phyloP scores from a whole-genome alignment of 1,140 invertebrate species.

The Procambarus clarkii region DNA sequence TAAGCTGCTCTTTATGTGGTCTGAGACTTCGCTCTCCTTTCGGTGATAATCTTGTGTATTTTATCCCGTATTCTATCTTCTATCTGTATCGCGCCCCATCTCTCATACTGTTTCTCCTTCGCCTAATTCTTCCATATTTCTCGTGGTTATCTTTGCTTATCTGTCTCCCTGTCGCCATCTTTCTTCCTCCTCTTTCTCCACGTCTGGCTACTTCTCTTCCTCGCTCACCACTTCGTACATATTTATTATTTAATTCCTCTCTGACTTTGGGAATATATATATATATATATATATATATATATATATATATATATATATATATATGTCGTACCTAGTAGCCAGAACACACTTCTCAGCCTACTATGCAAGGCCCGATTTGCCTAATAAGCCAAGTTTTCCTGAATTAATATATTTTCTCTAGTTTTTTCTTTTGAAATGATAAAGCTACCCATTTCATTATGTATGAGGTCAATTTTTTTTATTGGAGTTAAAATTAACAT shows the following conservation, averaged over 20 bases:
- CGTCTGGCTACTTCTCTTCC: neutral
- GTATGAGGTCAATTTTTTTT: no score
- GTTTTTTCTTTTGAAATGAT: no score
- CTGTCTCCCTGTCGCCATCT: slow-evolving; percentile 9
- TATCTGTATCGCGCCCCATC: slow-evolving; percentile 1
- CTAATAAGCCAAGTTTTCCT: no score
- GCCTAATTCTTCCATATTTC: slow-evolving; percentile 50
- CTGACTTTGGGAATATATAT: neutral
- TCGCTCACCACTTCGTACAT: neutral
- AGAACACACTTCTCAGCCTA: no score
- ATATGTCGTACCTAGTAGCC: no score
- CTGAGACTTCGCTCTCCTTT: slow-evolving; percentile 21
- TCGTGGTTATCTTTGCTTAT: slow-evolving; percentile 40
- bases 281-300: no score
- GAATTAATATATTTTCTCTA: no score
- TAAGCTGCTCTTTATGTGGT: slow-evolving; percentile 11
- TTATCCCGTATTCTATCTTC: slow-evolving; percentile 45
- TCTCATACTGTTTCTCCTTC: slow-evolving; percentile 31
- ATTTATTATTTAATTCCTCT: neutral
- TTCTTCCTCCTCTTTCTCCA: neutral
- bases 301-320: no score
- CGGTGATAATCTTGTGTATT: slow-evolving; percentile 11
- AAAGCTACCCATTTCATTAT: no score
- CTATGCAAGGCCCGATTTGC: no score
- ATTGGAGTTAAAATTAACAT: no score